These are phyloP conservation scores for Boulengeromyrus knoepffleri DNA, from an alignment of 2,113 vertebrate genomes.

Conservation along the genomic window DNA sequence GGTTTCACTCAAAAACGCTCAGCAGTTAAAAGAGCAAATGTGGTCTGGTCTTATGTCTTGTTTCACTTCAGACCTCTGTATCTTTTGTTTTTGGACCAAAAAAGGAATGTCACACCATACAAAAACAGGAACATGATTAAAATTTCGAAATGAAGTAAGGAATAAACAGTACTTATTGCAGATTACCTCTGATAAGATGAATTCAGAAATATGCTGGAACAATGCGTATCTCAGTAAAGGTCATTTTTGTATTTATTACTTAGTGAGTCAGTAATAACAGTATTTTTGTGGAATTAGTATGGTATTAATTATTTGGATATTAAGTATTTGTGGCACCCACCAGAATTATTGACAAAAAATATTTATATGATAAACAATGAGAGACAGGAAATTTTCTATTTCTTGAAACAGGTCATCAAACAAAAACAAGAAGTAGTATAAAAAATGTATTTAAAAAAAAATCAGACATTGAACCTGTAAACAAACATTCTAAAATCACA, in stretches of 20 bases:
- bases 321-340: not conserved
- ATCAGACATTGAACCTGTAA: not conserved
- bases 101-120: not conserved
- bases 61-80: not conserved
- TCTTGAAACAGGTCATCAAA: not conserved
- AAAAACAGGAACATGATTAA: not conserved
- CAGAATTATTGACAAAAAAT: not conserved
- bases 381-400: not conserved
- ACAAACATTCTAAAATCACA: not conserved
- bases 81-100: not conserved
- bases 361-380: not conserved
- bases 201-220: not conserved
- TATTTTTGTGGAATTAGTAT: too few relatives aligned
- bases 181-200: not conserved
- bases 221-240: not conserved
- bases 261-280: not conserved
- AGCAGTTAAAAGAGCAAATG: not conserved
- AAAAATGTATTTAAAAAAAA: not conserved
- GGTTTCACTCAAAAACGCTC: not conserved
- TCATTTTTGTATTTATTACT: not conserved
- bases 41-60: not conserved
- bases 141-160: not conserved
- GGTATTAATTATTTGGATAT: too few relatives aligned
- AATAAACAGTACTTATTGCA: not conserved
- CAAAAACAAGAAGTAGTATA: not conserved